Base-by-base conservation (phyloP, 2,888 invertebrate genomes). In the Orthosia incerta region DNA sequence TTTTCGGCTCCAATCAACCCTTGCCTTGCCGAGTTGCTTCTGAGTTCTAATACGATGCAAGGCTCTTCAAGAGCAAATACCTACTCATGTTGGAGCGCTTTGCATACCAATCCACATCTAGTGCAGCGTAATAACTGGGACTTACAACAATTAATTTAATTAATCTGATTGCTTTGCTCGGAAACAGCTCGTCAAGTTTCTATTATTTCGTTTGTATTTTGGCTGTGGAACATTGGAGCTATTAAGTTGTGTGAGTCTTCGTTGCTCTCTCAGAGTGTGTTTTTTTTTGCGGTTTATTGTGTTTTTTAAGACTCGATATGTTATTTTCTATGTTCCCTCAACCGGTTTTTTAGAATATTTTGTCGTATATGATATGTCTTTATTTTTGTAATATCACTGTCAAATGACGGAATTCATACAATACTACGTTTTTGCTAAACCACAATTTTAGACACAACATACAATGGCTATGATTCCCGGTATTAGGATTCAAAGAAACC, bases 41-140 rank as follows among this genome's bases (percentile, higher is more conserved):
- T 39, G 65, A 81, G 62, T 66, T 60, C 50, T 46, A 62, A 81
- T 66, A 31, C 56, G 51, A 74, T 48, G 46, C 61, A 20, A 70
- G 12, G 56, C 66, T 70, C 63, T 65, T 74, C 48, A 74, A 50
- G 62, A 78, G 23, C n/a, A 23, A 63, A 51, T 60, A 74, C 48
- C n/a, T 69, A 53, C 61, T 26, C 50, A 73, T 26, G 39, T 76
- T 74, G 26, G n/a, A 83, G 70, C 69, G 60, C 75, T 81, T 83
- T 83, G 70, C 80, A 79, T 83, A 79, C 80, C 67, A 74, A 74
- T 46, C 83, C 72, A 79, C 80, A 79, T 68, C 79, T 78, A 83
- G 59, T 74, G 83, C 83, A 83, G 51, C 70, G 63, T 70, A 74
- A 64, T 74, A 79, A 79, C 66, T 64, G 56, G 16, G 53, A 50